phyloP scores from a whole-genome alignment of 1,140 invertebrate species.

The Drosophila chauvacae region DNA sequence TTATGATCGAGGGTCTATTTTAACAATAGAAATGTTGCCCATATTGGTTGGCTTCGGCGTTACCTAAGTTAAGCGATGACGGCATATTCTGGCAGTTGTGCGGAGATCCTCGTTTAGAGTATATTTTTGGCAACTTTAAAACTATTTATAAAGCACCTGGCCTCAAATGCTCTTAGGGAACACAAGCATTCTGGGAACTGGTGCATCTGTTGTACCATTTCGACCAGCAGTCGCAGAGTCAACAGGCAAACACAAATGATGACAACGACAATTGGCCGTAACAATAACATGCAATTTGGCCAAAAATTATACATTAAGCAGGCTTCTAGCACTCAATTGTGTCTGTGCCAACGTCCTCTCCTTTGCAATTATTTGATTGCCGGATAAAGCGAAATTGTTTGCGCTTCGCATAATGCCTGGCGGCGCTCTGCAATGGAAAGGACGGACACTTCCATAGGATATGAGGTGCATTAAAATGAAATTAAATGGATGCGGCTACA shows the following conservation, averaged over 20 bases:
- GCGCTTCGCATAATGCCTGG: constrained; percentile 39
- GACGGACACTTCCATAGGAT: constrained; percentile 45
- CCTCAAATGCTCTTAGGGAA: too few relatives aligned
- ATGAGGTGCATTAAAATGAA: constrained; percentile 73
- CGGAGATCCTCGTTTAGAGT: background rate
- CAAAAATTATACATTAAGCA: constrained; percentile 65
- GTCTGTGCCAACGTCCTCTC: background rate
- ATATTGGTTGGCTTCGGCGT: background rate
- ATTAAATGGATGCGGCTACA: constrained; percentile 70
- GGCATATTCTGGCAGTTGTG: background rate
- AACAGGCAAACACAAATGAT: constrained; percentile 60
- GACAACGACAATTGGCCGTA: constrained; percentile 35
- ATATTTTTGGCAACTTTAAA: constrained; percentile 9
- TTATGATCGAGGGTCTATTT: constrained; percentile 3
- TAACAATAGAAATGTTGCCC: background rate
- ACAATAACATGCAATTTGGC: constrained; percentile 50
- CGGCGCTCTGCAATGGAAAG: background rate
- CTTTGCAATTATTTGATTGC: constrained; percentile 48
- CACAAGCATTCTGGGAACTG: background rate
- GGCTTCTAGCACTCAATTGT: constrained; percentile 56
- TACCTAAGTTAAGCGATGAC: background rate
- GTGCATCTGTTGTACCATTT: constrained; percentile 32
- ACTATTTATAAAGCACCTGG: constrained; percentile 12
- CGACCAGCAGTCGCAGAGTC: constrained; percentile 59
- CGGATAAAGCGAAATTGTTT: constrained; percentile 69